Evolutionary conservation across 2,113 vertebrate species (phyloP), one percentile per base, ranked within the genome.

Genomic region (Cyphomyrus plagiostoma): DNA sequence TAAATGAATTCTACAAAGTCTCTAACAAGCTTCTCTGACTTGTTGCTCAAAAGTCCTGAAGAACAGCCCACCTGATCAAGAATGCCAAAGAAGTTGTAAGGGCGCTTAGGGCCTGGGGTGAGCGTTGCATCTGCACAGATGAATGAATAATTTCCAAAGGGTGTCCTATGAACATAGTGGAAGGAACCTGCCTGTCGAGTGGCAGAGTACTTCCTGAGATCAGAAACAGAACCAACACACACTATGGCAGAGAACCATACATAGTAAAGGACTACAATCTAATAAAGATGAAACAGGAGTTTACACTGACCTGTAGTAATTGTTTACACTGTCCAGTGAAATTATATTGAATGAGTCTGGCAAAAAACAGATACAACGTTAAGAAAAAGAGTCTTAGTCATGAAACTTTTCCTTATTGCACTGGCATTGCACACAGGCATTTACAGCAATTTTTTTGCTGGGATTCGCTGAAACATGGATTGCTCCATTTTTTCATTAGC

Each of bases 111-210:
- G 80, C 98, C 98, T 88, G 98, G 98, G 52, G 90, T 97, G 91
- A 96, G 94, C 0, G 97, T 99, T 74, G 98, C 98, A 93, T 99
- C 98, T 48, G 96, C 94, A 39, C 97, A 99, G 90, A 99, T 97
- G 90, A 99, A 99, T 13, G 98, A 99, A 92, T 99, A 99, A 92
- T 97, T 99, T 85, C 98, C 98, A 93, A 99, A 99, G 10, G 97
- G 92, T 62, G 97, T 98, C 84, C 91, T 94, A 92, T 99, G 98
- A 52, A 97, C 91, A 11, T 99, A 98, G 94, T 97, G 98, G 92
- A 98, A 99, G 66, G 98, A 98, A 86, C 98, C 98, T 74, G 97
- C 95, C 93, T 96, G 97, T 91, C 84, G 96, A 94, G 96, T 96
- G 1, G 96, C 97, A 89, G 98, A 99, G 89, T 99, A 99, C 91